phyloP scores from a whole-genome alignment of 2,113 vertebrate species.

The Bubalus kerabau region DNA sequence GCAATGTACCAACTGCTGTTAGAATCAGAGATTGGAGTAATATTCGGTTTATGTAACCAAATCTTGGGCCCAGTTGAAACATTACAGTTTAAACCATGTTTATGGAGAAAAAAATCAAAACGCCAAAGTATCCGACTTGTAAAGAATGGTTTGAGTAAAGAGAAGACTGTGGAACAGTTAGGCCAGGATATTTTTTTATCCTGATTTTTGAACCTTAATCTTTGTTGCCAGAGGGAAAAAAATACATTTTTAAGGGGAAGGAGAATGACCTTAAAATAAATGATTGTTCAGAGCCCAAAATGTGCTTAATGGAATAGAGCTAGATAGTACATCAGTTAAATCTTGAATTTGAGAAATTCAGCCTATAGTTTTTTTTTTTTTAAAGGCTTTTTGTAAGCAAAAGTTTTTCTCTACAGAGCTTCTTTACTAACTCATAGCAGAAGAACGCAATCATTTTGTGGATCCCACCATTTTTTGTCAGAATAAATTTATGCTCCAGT shows the following conservation, averaged over 20 bases:
- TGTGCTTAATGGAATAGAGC: constrained; percentile 1
- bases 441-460: constrained; percentile 10
- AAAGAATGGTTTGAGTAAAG: not conserved
- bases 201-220: not conserved
- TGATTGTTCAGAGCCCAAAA: not conserved
- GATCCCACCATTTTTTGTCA: constrained; percentile 62
- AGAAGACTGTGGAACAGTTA: not conserved
- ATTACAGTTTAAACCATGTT: not conserved
- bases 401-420: constrained; percentile 24
- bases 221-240: not conserved
- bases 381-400: not conserved
- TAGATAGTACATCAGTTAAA: not conserved
- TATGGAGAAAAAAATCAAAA: not conserved
- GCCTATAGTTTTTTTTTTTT: not conserved
- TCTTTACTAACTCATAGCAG: constrained; percentile 54
- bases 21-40: not conserved
- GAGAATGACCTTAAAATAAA: not conserved
- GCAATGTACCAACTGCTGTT: not conserved
- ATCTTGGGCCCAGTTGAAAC: constrained; percentile 42
- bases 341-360: not conserved
- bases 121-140: not conserved
- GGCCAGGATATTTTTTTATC: not conserved
- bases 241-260: not conserved
- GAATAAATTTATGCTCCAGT: constrained; percentile 68
- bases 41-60: not conserved